Evolutionary conservation across 1,140 invertebrate genomes (phyloP), one percentile per base, ranked within the genome.

Genomic region (Meteorus sp.): DNA sequence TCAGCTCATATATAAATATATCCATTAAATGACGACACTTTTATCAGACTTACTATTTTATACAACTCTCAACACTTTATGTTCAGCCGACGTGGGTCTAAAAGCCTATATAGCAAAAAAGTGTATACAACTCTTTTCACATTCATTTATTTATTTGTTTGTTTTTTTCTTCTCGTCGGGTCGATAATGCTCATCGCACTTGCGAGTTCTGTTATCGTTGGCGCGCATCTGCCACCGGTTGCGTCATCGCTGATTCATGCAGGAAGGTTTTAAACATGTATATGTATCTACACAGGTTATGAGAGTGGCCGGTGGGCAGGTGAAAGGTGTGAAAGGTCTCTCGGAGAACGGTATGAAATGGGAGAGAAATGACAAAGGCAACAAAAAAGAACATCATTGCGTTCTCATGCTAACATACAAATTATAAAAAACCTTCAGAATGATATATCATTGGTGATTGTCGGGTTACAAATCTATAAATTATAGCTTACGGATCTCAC

Each of bases 241-340:
- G 35, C 43, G 54, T 56, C 54, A 56, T 22, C 17, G 41, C 25
- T 56, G 54, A 56, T 47, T 56, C 54, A 56, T 56, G 25, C 41
- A 23, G 20, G 17, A 9, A 35, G 43, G 50, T 15, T 33, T 56
- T 31, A 44, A 31, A 27, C 27, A 29, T 25, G 15, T 44, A 25
- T 17, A 44, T 47, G n/a, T n/a, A n/a, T n/a, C n/a, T n/a, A n/a
- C n/a, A n/a, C n/a, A n/a, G n/a, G n/a, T n/a, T n/a, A n/a, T n/a
- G n/a, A n/a, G n/a, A n/a, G n/a, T n/a, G n/a, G n/a, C n/a, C n/a
- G 22, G 41, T 56, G 19, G 43, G 29, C 54, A 56, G 54, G 54
- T 56, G 54, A 56, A 56, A 56, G 54, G 54, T 56, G 53, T 23
- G 27, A 56, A 56, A 44, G 41, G 13, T 56, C 53, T 44, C 37